Conservation (phyloP, 2,888 invertebrate species). For the Scaptomyza tumidula region DNA sequence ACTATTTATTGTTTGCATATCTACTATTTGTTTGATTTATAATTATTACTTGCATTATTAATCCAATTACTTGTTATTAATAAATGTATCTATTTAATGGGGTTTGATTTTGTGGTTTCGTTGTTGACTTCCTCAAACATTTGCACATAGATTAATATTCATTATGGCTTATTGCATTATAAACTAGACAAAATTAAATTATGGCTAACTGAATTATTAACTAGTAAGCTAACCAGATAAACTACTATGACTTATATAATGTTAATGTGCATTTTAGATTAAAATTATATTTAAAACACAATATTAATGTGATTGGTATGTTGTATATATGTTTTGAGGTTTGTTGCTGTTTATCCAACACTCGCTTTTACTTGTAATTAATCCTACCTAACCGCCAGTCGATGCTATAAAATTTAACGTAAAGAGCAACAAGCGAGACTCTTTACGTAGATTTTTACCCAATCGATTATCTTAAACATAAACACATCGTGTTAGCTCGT, state of each 20-base stretch:
- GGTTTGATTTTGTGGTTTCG: neutral
- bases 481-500: neutral
- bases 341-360: too few relatives aligned
- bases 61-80: neutral
- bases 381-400: too few relatives aligned
- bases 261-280: neutral
- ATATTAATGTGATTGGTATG: neutral
- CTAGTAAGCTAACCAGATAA: neutral
- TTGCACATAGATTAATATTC: neutral
- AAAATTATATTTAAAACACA: neutral
- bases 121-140: neutral
- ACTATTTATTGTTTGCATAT: neutral
- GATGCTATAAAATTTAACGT: too few relatives aligned
- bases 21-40: slow-evolving; percentile 9
- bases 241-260: neutral
- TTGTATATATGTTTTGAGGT: neutral
- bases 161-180: slow-evolving; percentile 1
- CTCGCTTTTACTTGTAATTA: too few relatives aligned
- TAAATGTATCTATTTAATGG: neutral
- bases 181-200: neutral
- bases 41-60: slow-evolving; percentile 7
- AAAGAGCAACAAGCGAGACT: too few relatives aligned
- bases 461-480: neutral
- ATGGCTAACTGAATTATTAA: slow-evolving; percentile 3
- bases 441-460: too few relatives aligned